A percentile compares a stretch with the other conserved stretches of the same genome.
These are phyloP conservation scores for Drosophila obscura DNA, from an alignment of 1,140 invertebrate genomes.

Conservation along the genomic window DNA sequence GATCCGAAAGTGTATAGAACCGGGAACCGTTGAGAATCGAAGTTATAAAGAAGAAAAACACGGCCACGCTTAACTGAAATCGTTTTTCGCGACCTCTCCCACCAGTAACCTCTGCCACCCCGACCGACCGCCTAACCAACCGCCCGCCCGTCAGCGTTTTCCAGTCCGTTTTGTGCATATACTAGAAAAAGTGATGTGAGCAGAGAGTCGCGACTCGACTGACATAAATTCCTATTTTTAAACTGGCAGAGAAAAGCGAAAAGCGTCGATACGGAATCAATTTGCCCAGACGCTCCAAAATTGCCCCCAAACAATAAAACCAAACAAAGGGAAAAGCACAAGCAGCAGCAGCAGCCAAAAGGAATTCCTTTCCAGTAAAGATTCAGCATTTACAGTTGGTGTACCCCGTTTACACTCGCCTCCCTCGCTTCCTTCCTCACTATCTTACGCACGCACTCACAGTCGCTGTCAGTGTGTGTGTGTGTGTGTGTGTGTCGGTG, in stretches of 20 bases:
- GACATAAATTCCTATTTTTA: constrained; percentile 80
- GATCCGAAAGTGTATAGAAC: not conserved
- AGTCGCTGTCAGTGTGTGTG: not conserved
- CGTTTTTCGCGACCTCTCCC: constrained; percentile 37
- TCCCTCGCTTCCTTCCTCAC: constrained; percentile 1
- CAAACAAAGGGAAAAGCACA: not conserved
- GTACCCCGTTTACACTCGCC: constrained; percentile 41
- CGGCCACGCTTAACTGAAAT: constrained; percentile 25
- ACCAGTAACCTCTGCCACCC: constrained; percentile 11
- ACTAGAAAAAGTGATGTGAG: constrained; percentile 64
- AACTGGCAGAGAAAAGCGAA: constrained; percentile 41
- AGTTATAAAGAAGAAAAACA: constrained; percentile 7
- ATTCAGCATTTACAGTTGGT: constrained; percentile 53
- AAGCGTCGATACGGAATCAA: constrained; percentile 51
- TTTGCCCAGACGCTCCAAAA: constrained; percentile 30
- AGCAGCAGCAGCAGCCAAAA: constrained; percentile 4
- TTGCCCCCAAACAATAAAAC: constrained; percentile 2
- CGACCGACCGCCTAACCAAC: not conserved
- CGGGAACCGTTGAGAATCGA: constrained; percentile 1
- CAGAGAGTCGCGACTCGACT: constrained; percentile 49
- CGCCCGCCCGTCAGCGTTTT: constrained; percentile 43
- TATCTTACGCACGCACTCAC: not conserved
- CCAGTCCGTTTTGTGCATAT: constrained; percentile 63
- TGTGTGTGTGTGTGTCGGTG: constrained; percentile 2
- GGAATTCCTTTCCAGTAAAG: constrained; percentile 56